Percentiles rank a stretch among this genome's conserved stretches.
These are phyloP conservation scores for Lucinisca nassula DNA, from an alignment of 2,888 invertebrate genomes.

Conservation along the genomic window DNA sequence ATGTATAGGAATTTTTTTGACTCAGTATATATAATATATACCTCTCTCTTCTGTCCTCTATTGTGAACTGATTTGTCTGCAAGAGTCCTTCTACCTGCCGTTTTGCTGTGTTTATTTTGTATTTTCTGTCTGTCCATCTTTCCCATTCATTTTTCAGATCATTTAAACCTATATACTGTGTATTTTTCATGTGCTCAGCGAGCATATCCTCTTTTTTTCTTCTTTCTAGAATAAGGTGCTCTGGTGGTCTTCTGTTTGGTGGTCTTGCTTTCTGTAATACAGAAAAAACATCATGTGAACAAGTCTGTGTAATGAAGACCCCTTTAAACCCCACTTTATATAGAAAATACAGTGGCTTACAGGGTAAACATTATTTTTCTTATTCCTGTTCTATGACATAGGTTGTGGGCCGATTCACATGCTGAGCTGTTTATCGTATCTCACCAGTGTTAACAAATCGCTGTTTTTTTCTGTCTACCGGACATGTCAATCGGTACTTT, in stretches of 20 bases:
- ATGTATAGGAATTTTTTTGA: too few species aligned
- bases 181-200: constrained; percentile 77
- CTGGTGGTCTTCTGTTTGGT: constrained; percentile 84
- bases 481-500: too few species aligned
- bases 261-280: constrained; percentile 84
- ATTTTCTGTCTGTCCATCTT: constrained; percentile 83
- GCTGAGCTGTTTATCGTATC: too few species aligned
- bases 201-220: constrained; percentile 83
- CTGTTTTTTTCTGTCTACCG: too few species aligned
- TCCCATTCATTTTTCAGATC: constrained; percentile 87
- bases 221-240: constrained; percentile 84
- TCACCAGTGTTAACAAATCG: too few species aligned
- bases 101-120: constrained; percentile 83
- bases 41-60: constrained; percentile 87
- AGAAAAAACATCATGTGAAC: too few species aligned
- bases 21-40: constrained; percentile 64
- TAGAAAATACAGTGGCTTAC: too few species aligned
- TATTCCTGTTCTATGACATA: too few species aligned
- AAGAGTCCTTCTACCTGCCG: constrained; percentile 80
- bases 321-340: too few species aligned
- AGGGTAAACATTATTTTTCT: too few species aligned
- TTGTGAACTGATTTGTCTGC: constrained; percentile 80
- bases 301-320: too few species aligned
- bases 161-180: constrained; percentile 81
- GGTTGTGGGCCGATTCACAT: too few species aligned